Base-by-base conservation (phyloP, 2,113 vertebrate species). In the Microcebus ravelobensis region DNA sequence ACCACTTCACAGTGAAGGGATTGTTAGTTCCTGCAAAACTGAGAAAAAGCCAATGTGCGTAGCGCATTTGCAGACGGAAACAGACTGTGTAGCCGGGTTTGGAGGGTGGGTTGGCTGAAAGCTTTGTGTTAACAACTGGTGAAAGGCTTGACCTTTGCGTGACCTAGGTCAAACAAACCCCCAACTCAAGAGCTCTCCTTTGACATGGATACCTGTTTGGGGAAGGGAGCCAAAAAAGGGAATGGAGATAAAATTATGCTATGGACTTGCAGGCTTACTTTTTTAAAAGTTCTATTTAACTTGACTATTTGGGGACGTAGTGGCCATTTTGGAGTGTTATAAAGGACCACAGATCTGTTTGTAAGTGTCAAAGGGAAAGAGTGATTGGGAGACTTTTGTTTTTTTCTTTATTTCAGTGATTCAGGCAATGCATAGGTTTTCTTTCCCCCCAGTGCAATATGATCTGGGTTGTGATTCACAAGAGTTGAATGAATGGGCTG, bases 161-260 rank as follows among this genome's bases (percentile, higher is more conserved):
- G 99, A 99, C 99, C 99, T 97, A 97, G 98, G 98, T 98, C 99
- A 99, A 99, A 99, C 98, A 99, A 99, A 98, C 98, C 98, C 99
- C 99, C 98, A 85, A 94, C 98, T 50, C 96, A 94, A 98, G 98
- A 97, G 98, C 98, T 98, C 98, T 98, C 98, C 98, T 99, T 99
- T 99, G 99, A 99, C 99, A 99, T 82, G 98, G 99, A 99, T 99
- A 99, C 99, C 99, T 99, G 99, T 98, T 99, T 98, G 98, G 97
- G 97, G 89, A 97, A 98, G 89, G 97, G 92, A 93, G 97, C 98
- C 98, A 98, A 98, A 98, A 98, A 82, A 95, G 84, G 59, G 68
- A 95, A 87, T 23, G 87, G 63, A 82, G 92, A 96, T 98, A 98
- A 98, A 98, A 90, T 97, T 97, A 97, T 97, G 94, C 96, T 96